Evolutionary conservation across 2,797 vertebrate genomes (phyloP).

Genomic region (Oceanodroma leucorhoa): DNA sequence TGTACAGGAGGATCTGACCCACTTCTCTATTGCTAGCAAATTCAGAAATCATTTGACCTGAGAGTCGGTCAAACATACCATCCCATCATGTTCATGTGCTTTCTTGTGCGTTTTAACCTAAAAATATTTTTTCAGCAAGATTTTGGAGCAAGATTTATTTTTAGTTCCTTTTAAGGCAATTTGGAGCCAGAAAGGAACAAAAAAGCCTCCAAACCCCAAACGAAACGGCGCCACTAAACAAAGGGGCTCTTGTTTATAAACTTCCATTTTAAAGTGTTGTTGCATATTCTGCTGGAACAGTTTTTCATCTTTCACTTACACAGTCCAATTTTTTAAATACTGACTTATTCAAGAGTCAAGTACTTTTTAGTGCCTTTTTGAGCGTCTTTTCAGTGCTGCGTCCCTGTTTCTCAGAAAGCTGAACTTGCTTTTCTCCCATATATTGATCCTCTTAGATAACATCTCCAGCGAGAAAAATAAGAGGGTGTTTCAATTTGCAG

Average conservation of each 20-base stretch:
- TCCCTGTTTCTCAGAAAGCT: not conserved
- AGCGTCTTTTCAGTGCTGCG: not conserved
- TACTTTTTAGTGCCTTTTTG: not conserved
- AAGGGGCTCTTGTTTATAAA: slow-evolving; percentile 48
- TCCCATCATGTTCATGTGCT: not conserved
- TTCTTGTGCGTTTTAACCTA: not conserved
- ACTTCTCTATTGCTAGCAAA: not conserved
- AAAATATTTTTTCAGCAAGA: not conserved
- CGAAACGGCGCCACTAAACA: not conserved
- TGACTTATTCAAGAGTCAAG: not conserved
- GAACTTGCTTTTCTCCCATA: not conserved
- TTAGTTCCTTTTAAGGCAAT: not conserved
- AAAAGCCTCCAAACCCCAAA: not conserved
- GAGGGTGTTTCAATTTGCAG: not conserved
- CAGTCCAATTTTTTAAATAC: not conserved
- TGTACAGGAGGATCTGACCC: not conserved
- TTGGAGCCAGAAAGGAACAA: slow-evolving; percentile 41
- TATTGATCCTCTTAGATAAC: not conserved
- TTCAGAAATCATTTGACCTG: not conserved
- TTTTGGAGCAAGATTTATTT: slow-evolving; percentile 24
- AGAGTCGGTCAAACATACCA: rapidly evolving
- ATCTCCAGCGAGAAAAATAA: not conserved
- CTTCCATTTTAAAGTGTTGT: slow-evolving; percentile 6
- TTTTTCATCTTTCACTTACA: slow-evolving; percentile 21
- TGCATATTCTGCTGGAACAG: not conserved